A percentile compares a stretch with the other conserved stretches of the same genome.
Evolutionary conservation across 2,888 invertebrate genomes (phyloP).

Genomic region (Pyrgus malvae): DNA sequence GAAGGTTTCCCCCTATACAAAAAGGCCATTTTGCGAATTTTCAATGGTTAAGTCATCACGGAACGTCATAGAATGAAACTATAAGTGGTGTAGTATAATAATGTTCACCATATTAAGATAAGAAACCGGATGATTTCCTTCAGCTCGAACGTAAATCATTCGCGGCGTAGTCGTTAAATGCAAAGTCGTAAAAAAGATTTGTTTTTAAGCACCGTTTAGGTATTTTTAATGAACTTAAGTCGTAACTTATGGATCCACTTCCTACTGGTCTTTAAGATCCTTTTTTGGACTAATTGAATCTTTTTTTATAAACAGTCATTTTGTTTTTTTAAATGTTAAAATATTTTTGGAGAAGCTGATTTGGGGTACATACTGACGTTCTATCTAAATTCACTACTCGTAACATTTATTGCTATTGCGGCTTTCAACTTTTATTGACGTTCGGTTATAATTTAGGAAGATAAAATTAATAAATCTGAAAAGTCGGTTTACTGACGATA

Average conservation of each 20-base stretch:
- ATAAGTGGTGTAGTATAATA: slow-evolving; percentile 1
- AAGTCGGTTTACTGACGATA: too few species aligned
- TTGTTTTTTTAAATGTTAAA: too few species aligned
- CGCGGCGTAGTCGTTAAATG: slow-evolving; percentile 26
- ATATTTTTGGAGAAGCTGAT: too few species aligned
- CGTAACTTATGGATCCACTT: background rate
- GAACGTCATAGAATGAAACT: background rate
- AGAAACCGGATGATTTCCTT: slow-evolving; percentile 17
- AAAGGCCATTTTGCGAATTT: too few species aligned
- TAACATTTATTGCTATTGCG: too few species aligned
- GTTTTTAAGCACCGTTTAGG: slow-evolving; percentile 15
- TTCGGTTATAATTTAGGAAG: too few species aligned
- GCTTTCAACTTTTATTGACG: too few species aligned
- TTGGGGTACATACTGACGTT: too few species aligned
- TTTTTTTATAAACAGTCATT: background rate
- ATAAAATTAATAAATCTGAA: too few species aligned
- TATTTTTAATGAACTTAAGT: background rate
- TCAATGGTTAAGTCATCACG: too few species aligned
- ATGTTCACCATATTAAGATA: slow-evolving; percentile 1
- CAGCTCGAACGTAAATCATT: slow-evolving; percentile 29
- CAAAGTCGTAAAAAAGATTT: slow-evolving; percentile 21
- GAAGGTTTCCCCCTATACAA: too few species aligned
- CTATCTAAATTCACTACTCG: too few species aligned
- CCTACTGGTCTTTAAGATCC: slow-evolving; percentile 2
- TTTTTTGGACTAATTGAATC: background rate